Percentiles rank a stretch among this genome's conserved stretches.
These are phyloP conservation scores for Rhabdomys pumilio DNA, from an alignment of 2,797 vertebrate species.

Conservation along the genomic window DNA sequence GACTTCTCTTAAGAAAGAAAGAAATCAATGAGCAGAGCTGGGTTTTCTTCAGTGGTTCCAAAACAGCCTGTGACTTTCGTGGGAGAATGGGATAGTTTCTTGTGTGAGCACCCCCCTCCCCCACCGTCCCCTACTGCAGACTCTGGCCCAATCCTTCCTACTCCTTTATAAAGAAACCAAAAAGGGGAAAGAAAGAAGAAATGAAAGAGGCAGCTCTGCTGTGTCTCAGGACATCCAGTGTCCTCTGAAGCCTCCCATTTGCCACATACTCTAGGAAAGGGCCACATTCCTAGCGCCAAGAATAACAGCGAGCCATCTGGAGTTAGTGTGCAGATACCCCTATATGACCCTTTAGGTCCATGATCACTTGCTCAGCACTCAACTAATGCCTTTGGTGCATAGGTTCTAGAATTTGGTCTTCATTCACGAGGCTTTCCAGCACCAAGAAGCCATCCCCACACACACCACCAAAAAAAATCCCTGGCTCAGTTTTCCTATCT, in stretches of 20 bases:
- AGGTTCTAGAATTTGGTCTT: background rate
- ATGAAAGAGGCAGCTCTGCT: background rate
- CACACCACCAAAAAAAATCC: background rate
- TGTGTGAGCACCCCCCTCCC: too few relatives aligned
- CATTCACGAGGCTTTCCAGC: background rate
- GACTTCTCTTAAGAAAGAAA: background rate
- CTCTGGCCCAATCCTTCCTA: background rate
- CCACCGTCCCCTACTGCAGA: fast-evolving
- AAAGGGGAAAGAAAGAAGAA: background rate
- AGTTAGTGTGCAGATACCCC: too few relatives aligned
- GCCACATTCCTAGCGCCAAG: background rate
- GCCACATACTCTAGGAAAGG: constrained; percentile 16
- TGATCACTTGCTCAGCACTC: too few relatives aligned
- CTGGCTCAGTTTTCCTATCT: background rate
- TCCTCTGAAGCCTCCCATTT: background rate
- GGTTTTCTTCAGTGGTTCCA: background rate
- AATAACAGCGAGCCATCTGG: fast-evolving
- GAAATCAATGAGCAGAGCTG: background rate
- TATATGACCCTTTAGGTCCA: background rate
- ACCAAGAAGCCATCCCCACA: fast-evolving
- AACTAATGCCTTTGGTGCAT: background rate
- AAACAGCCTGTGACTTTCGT: background rate
- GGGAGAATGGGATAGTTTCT: background rate
- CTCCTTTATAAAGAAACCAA: too few relatives aligned
- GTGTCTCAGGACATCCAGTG: background rate